These are phyloP conservation scores for Sebastes oblongus DNA, from an alignment of 2,797 vertebrate species.

Conservation along the genomic window DNA sequence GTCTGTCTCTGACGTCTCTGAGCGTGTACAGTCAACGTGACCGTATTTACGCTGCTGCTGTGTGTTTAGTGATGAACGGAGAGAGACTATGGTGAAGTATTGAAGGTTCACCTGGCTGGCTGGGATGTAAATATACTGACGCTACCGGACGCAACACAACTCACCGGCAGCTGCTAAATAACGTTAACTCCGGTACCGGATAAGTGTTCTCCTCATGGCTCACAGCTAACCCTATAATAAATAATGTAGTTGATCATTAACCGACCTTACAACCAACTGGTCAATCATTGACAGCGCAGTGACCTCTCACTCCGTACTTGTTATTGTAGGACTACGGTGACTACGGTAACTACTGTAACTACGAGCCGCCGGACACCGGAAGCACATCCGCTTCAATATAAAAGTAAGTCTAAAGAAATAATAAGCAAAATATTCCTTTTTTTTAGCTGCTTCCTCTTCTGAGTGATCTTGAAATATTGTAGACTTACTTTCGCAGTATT, in stretches of 20 bases:
- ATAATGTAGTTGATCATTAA: background rate
- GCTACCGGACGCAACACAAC: no score
- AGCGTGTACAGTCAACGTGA: background rate
- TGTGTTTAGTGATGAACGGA: background rate
- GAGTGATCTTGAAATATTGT: background rate
- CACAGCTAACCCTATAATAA: background rate
- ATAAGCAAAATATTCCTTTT: background rate
- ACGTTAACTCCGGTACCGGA: background rate
- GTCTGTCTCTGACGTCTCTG: no score
- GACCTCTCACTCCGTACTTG: background rate
- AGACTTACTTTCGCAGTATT: background rate
- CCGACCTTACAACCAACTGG: no score
- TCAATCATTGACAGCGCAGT: background rate
- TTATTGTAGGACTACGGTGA: background rate
- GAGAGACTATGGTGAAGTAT: no score
- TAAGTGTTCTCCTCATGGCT: background rate
- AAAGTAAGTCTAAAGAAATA: conserved; percentile 2
- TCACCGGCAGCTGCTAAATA: no score
- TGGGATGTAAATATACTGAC: no score
- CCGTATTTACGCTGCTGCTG: background rate
- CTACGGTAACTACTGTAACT: fast-evolving
- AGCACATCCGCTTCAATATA: conserved; percentile 2
- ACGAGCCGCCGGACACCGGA: background rate
- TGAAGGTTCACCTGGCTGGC: background rate
- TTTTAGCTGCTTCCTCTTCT: background rate